phyloP scores from a whole-genome alignment of 2,888 invertebrate genomes.

The Amphipoea lucens region DNA sequence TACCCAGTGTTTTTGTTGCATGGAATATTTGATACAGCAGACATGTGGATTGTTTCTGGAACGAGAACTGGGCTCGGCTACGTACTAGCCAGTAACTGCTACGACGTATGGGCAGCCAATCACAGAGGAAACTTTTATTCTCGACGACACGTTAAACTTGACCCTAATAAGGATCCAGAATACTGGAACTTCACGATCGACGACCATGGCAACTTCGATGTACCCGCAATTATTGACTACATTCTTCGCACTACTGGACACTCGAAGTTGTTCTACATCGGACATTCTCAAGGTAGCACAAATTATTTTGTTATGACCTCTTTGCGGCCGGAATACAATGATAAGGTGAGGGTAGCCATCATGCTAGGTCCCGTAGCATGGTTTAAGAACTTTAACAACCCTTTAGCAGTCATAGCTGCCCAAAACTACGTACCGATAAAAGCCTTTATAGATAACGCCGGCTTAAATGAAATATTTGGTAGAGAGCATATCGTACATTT shows the following conservation, averaged over 20 bases:
- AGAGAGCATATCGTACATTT: conserved; percentile 83
- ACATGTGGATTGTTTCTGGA: conserved; percentile 79
- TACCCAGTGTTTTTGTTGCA: conserved; percentile 80
- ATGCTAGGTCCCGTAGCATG: conserved; percentile 87
- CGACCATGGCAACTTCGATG: conserved; percentile 93
- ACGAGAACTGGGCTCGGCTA: conserved; percentile 75
- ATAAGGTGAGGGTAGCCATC: conserved; percentile 88
- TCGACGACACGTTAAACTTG: conserved; percentile 86
- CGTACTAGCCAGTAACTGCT: conserved; percentile 87
- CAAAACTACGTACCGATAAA: conserved; percentile 69
- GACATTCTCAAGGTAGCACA: conserved; percentile 93
- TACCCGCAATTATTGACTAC: conserved; percentile 91
- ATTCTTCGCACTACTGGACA: conserved; percentile 84
- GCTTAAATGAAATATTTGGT: conserved; percentile 92
- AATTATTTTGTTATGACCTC: conserved; percentile 90
- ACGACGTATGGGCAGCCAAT: conserved; percentile 86
- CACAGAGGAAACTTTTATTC: conserved; percentile 92
- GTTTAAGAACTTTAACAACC: conserved; percentile 85
- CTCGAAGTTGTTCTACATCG: conserved; percentile 91
- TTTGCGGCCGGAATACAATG: conserved; percentile 89
- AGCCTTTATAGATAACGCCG: conserved; percentile 80
- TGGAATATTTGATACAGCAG: conserved; percentile 78
- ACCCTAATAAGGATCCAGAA: conserved; percentile 78
- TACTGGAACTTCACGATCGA: conserved; percentile 92
- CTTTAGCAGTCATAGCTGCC: conserved; percentile 70